Base-by-base conservation (phyloP, 2,113 vertebrate species). In the Holacanthus passer region DNA sequence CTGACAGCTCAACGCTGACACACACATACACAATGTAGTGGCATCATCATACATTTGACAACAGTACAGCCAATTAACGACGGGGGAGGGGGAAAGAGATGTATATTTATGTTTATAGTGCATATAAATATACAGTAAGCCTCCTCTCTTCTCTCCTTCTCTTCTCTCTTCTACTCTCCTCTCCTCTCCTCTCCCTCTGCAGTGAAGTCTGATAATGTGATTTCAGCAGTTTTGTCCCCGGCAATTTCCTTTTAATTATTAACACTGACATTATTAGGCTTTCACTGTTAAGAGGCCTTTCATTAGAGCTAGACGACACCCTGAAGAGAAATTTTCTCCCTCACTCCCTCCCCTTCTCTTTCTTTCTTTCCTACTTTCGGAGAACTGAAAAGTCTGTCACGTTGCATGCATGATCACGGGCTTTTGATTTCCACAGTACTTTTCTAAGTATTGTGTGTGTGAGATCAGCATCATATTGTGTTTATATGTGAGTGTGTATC, bases 181-280 rank as follows among this genome's bases (percentile, higher is more conserved):
- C 93, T 93, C 89, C 95, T 70, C 73, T 70, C 32, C 92, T 92
- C 94, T 93, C 5, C 94, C 95, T 94, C 74, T 70, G 16, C 85
- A 55, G 56, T 56, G 55, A 65, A 60, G 58, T 71, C 77, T 77
- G 67, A 86, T 95, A 95, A 80, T 96, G 96, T 95, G 91, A 93
- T 93, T 96, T 96, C 95, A 96, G 96, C 96, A 96, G 85, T 96
- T 97, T 93, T 92, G 92, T 94, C 94, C 87, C 79, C 47, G 82
- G 94, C 90, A 96, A 96, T 96, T 92, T 94, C 95, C 89, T 94
- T 96, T 97, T 96, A 97, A 97, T 97, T 96, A 97, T 97, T 97
- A 97, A 97, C 94, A 95, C 93, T 77, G 85, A 90, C 95, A 97
- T 97, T 96, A 97, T 97, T 97, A 96, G 96, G 85, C 94, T 96